A percentile compares a stretch with the other conserved stretches of the same genome.
phyloP scores from a whole-genome alignment of 2,888 invertebrate genomes.

The Spodoptera littoralis region DNA sequence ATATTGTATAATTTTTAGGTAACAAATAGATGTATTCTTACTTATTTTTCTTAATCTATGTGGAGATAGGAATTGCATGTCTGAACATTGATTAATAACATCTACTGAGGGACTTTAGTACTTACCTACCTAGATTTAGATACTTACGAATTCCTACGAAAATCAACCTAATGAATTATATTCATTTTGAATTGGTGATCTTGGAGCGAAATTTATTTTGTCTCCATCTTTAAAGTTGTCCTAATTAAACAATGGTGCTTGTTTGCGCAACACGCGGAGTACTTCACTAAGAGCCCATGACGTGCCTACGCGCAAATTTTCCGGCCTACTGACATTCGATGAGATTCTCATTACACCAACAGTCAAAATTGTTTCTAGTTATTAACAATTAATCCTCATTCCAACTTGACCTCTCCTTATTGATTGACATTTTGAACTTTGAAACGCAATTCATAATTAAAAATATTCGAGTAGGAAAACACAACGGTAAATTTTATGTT shows the following conservation, averaged over 20 bases:
- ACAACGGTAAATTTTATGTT: no score
- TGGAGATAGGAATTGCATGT: no score
- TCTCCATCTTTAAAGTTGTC: conserved; percentile 53
- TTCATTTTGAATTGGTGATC: conserved; percentile 23
- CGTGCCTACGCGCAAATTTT: conserved; percentile 78
- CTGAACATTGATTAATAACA: neutral
- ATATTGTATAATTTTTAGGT: conserved; percentile 15
- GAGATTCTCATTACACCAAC: conserved; percentile 50
- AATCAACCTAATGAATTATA: neutral
- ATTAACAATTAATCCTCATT: conserved; percentile 69
- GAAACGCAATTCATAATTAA: conserved; percentile 50
- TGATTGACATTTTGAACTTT: conserved; percentile 62
- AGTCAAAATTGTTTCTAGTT: conserved; percentile 68
- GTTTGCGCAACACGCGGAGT: conserved; percentile 62
- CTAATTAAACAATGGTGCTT: conserved; percentile 67
- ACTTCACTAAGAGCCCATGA: conserved; percentile 68
- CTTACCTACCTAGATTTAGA: no score
- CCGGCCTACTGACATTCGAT: conserved; percentile 71
- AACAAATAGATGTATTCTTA: neutral
- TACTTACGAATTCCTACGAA: neutral
- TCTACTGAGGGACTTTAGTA: neutral
- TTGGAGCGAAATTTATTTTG: conserved; percentile 39
- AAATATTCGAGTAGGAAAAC: conserved; percentile 18
- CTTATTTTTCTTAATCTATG: neutral
- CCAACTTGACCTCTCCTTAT: conserved; percentile 58